A percentile compares a stretch with the other conserved stretches of the same genome.
These are phyloP conservation scores for Meteorus colon DNA, from an alignment of 2,888 invertebrate genomes.

Conservation along the genomic window DNA sequence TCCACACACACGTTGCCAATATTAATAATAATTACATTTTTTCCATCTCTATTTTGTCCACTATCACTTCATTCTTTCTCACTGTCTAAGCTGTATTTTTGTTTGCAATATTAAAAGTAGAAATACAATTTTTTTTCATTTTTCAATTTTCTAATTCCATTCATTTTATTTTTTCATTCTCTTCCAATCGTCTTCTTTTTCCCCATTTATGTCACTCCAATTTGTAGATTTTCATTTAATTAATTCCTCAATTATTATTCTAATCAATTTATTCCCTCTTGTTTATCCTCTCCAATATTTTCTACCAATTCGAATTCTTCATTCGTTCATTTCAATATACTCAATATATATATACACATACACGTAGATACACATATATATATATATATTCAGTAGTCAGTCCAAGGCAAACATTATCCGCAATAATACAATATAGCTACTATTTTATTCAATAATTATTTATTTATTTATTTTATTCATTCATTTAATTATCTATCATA, in stretches of 20 bases:
- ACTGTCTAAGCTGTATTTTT: constrained; percentile 56
- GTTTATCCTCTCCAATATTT: constrained; percentile 64
- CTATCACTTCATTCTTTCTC: constrained; percentile 58
- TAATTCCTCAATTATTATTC: constrained; percentile 34
- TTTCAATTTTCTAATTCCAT: not conserved
- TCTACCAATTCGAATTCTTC: constrained; percentile 49
- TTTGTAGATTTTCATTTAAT: constrained; percentile 25
- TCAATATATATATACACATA: constrained; percentile 52
- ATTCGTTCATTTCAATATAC: constrained; percentile 42
- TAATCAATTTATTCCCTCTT: constrained; percentile 29
- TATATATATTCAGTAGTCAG: constrained; percentile 61
- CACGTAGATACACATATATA: constrained; percentile 48
- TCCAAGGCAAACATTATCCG: constrained; percentile 73
- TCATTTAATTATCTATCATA: constrained; percentile 26
- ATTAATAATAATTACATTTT: constrained; percentile 59
- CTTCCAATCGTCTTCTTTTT: constrained; percentile 60
- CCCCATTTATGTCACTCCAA: constrained; percentile 48
- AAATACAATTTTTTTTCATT: constrained; percentile 66
- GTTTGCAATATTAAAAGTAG: constrained; percentile 72
- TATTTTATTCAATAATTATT: constrained; percentile 57
- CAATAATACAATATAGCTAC: constrained; percentile 70
- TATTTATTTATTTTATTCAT: constrained; percentile 45
- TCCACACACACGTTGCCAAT: constrained; percentile 61
- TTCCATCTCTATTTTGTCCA: constrained; percentile 57
- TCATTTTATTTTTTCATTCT: not conserved